These are phyloP conservation scores for Apamea epomidion DNA, from an alignment of 2,888 invertebrate genomes.

Conservation along the genomic window DNA sequence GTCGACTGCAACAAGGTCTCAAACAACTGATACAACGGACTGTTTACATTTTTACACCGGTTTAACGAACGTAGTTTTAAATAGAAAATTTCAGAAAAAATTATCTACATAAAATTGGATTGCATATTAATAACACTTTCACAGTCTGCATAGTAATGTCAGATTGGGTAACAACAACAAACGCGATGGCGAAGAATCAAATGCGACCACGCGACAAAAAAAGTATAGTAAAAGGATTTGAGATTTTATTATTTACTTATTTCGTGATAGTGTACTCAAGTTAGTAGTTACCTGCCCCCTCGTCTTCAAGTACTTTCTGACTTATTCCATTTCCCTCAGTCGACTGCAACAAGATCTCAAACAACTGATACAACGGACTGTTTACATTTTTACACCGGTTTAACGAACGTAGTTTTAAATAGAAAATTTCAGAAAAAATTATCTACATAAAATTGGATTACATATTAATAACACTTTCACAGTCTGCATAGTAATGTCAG, in stretches of 20 bases:
- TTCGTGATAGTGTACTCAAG: constrained; percentile 56
- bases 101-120: not conserved
- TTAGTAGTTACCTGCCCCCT: constrained; percentile 43
- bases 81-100: not conserved
- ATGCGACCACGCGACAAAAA: not conserved
- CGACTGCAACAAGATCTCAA: constrained; percentile 43
- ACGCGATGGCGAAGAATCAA: not conserved
- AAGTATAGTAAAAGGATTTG: not conserved
- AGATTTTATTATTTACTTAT: not conserved
- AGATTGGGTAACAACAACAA: not conserved
- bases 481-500: not conserved
- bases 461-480: not conserved
- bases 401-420: not conserved
- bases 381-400: constrained; percentile 35
- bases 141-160: no score
- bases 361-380: constrained; percentile 48
- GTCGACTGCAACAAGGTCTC: constrained; percentile 41
- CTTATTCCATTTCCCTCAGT: constrained; percentile 57
- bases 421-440: not conserved
- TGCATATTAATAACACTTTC: not conserved
- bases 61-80: not conserved
- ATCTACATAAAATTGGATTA: not conserved
- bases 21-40: constrained; percentile 48
- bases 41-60: constrained; percentile 38
- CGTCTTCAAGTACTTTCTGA: constrained; percentile 42